A percentile compares a stretch with the other conserved stretches of the same genome.
phyloP scores from a whole-genome alignment of 1,140 invertebrate genomes.

The Sogatella furcifera region DNA sequence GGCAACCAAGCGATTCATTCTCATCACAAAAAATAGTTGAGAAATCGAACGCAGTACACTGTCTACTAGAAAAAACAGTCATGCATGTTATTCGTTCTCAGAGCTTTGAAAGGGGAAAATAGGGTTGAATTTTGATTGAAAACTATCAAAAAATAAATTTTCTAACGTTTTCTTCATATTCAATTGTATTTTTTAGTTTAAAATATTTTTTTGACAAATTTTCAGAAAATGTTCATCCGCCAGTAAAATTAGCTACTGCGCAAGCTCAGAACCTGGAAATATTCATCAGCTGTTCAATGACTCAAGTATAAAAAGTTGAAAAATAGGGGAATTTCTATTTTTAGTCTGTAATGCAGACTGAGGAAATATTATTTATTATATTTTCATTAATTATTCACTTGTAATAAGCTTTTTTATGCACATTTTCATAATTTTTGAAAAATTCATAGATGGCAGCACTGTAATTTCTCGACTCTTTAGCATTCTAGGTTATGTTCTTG shows the following conservation, averaged over 20 bases:
- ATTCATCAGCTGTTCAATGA: constrained; percentile 5
- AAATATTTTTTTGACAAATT: neutral
- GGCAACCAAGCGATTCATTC: constrained; percentile 27
- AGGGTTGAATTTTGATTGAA: neutral
- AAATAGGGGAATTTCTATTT: too few species aligned
- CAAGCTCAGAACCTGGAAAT: constrained; percentile 10
- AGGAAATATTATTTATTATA: too few species aligned
- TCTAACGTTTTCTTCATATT: too few species aligned
- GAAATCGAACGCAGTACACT: constrained; percentile 4
- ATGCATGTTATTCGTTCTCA: neutral
- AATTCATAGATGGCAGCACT: too few species aligned
- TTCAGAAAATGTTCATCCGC: neutral
- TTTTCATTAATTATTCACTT: too few species aligned
- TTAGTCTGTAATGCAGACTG: too few species aligned
- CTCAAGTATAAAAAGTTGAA: too few species aligned
- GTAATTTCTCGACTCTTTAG: neutral
- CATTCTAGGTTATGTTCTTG: neutral
- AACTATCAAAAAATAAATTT: too few species aligned
- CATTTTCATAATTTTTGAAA: too few species aligned
- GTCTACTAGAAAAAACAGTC: constrained; percentile 1
- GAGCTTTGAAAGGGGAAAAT: neutral
- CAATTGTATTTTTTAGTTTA: neutral
- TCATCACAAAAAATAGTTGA: constrained; percentile 18
- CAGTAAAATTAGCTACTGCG: neutral
- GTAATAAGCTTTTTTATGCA: too few species aligned